Evolutionary conservation across 1,140 invertebrate genomes (phyloP), one percentile per base, ranked within the genome.

Genomic region (Caenorhabditis elegans): DNA sequence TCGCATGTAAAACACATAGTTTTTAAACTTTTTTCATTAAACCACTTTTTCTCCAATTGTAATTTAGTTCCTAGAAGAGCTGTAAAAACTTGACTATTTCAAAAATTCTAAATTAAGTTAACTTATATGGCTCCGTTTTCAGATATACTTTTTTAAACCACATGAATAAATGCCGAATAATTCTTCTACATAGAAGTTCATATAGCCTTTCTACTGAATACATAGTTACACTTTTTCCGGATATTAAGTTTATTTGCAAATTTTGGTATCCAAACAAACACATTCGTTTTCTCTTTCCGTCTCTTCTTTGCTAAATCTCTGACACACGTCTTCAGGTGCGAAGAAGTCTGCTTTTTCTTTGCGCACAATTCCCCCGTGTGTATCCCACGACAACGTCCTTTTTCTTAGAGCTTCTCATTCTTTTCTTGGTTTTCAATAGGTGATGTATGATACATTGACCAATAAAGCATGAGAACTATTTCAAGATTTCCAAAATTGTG

Each of bases 191-290:
- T 15, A 43, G 15, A 65, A 36, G 55, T 36, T 24, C 51, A 55
- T 17, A 15, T 70, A 70, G n/a, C 26, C 17, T 39, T 70, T 34
- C 28, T 34, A 36, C n/a, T 70, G 11, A 39, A 36, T 39, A 70
- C 60, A 36, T 70, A 70, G 60, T 70, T 70, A 39, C 60, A 70
- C 39, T 70, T 60, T 70, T 70, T 34, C 34, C 60, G 60, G 34
- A 70, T 70, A 70, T 70, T 13, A 15, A 70, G 60, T 70, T 39
- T 70, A 70, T 70, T 39, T 70, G 31, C 34, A 43, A 70, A 70
- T 31, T 70, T 70, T 70, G 34, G 34, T 39, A 39, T 70, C 60
- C 34, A 70, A 70, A 70, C 34, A 70, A 70, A 70, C 60, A 60
- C 55, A 19, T n/a, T 39, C 60, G 36, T 19, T 70, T 15, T 43